Base-by-base conservation (phyloP, 1,140 invertebrate species). In the Procambarus virginalis region DNA sequence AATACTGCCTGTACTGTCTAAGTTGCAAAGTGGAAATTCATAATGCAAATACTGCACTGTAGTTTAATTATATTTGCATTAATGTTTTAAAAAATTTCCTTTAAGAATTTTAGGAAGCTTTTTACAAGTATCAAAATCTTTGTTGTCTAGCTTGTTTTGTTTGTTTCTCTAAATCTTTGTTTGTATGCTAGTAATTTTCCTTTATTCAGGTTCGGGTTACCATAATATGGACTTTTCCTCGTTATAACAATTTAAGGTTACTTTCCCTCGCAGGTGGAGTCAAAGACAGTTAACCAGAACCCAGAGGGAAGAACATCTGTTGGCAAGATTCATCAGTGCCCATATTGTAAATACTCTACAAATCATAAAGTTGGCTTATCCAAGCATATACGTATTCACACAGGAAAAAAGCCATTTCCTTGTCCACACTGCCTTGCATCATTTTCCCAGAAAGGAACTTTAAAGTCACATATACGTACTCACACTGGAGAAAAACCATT, bases 401-500 rank as follows among this genome's bases (percentile, higher is more conserved):
- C 79, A 22, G 79, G 79, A 55, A 51, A 81, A 58, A 81, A 58
- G 14, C 79, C 79, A 2, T 81, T 22, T 81, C 14, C n/a, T 4
- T 81, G 79, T 22, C 79, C 79, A 22, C 60, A 81, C 79, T 81
- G 79, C 34, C 2, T 20, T 45, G 17, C 22, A 2, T 2, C 17
- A 60, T 81, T 81, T 58, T 81, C 79, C 22, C 79, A 81, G 51
- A 81, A 81, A 22, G 79, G 22, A 12, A 58, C 22, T 58, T 34
- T 81, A 6, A 81, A 81, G 22, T 22, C 79, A 2, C 79, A 81
- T 20, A 81, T 81, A 14, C 79, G 79, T 12, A 81, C 79, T 81
- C 79, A 81, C 51, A 81, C 79, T n/a, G 79, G 79, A 10, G 79
- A 81, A n/a, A 81, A 81, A 60, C 79, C 79, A 22, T 81, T n/a